phyloP scores from a whole-genome alignment of 2,113 vertebrate genomes.

The Chiloscyllium plagiosum region DNA sequence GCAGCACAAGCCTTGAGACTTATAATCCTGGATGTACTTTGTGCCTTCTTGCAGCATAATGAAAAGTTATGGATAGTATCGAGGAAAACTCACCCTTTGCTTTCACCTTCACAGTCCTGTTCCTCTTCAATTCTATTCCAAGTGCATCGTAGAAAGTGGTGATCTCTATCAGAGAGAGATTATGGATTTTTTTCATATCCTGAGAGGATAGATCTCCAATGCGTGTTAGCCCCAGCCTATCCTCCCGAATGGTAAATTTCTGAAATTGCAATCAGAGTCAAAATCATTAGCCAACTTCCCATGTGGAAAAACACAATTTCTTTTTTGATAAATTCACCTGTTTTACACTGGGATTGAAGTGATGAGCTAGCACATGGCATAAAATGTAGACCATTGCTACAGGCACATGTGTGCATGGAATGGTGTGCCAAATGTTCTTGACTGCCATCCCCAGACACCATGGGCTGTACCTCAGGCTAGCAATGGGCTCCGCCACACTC shows the following conservation, averaged over 20 bases:
- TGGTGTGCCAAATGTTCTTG: neutral
- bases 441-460: neutral
- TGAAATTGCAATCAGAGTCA: slow-evolving; percentile 43
- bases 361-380: neutral
- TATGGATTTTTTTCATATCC: slow-evolving; percentile 79
- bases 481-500: neutral
- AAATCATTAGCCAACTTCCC: neutral
- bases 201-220: slow-evolving; percentile 72
- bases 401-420: neutral
- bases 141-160: slow-evolving; percentile 74
- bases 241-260: slow-evolving; percentile 66
- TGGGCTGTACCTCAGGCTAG: neutral
- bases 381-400: neutral
- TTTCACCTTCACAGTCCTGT: slow-evolving; percentile 60
- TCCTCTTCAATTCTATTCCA: slow-evolving; percentile 75
- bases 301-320: neutral
- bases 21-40: neutral
- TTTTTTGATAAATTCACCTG: neutral
- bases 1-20: fast-evolving
- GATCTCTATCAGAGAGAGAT: slow-evolving; percentile 73
- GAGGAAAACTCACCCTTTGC: slow-evolving; percentile 61
- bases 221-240: slow-evolving; percentile 67
- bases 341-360: neutral
- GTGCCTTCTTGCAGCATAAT: fast-evolving
- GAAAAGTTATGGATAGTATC: fast-evolving